phyloP scores from a whole-genome alignment of 64 coral and sea anemone genomes.

The Pocillopora damicornis region DNA sequence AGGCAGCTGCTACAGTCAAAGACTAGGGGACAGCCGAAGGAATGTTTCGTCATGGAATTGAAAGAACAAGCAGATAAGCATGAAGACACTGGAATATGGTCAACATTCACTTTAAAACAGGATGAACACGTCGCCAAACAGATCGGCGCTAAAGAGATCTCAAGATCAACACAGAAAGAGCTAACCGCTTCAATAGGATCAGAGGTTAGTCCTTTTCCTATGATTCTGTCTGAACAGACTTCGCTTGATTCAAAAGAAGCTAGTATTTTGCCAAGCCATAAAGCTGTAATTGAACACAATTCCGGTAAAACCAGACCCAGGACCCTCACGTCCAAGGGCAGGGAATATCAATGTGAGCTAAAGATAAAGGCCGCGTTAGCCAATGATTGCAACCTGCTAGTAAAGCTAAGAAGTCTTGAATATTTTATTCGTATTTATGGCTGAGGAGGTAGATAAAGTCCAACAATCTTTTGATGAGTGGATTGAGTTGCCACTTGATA shows the following conservation, averaged over 20 bases:
- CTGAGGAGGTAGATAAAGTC: slow-evolving; percentile 3
- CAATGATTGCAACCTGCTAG: slow-evolving; percentile 1
- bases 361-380: slow-evolving; percentile 27
- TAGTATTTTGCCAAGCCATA: not conserved
- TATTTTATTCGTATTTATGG: slow-evolving; percentile 10
- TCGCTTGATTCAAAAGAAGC: slow-evolving; percentile 2
- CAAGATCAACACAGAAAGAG: not conserved
- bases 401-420: slow-evolving; percentile 24
- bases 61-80: not conserved
- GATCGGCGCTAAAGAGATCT: too few species aligned
- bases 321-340: slow-evolving; percentile 17
- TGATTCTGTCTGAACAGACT: not conserved
- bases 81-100: not conserved
- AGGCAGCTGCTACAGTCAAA: not conserved
- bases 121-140: not conserved
- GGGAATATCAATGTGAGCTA: slow-evolving; percentile 16
- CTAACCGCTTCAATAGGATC: not conserved
- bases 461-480: slow-evolving; percentile 40
- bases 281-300: not conserved
- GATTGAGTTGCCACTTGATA: slow-evolving; percentile 2
- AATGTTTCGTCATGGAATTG: not conserved
- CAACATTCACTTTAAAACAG: not conserved
- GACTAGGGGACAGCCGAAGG: not conserved
- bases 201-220: slow-evolving; percentile 6
- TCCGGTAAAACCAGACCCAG: not conserved